Conservation (phyloP, 2,888 invertebrate genomes). For the Sturmia bella region DNA sequence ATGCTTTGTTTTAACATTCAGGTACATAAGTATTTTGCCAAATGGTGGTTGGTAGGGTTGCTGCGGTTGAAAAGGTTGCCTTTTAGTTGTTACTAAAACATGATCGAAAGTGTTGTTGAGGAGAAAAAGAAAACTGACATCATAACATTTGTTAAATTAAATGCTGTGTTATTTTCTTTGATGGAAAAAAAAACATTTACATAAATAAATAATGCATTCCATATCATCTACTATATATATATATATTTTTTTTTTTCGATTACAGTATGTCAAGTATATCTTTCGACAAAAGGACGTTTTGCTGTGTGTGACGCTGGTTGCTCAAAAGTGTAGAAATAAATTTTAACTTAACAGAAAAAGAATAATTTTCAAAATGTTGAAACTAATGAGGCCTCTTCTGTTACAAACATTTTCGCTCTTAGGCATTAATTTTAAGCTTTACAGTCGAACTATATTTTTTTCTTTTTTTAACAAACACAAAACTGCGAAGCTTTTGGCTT, state of each 20-base stretch:
- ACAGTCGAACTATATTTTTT: too few relatives aligned
- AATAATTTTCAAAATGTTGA: too few relatives aligned
- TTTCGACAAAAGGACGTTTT: constrained; percentile 2
- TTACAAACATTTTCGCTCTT: too few relatives aligned
- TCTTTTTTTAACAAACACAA: too few relatives aligned
- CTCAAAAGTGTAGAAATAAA: neutral
- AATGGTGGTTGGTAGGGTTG: constrained; percentile 32
- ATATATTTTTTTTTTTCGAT: neutral
- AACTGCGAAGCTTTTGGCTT: too few relatives aligned
- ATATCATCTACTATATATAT: constrained; percentile 57
- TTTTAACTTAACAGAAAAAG: too few relatives aligned
- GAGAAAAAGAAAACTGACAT: constrained; percentile 18
- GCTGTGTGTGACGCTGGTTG: neutral
- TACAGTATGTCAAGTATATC: constrained; percentile 22
- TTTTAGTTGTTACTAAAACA: constrained; percentile 32
- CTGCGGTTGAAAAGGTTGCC: constrained; percentile 23
- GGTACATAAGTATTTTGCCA: constrained; percentile 14
- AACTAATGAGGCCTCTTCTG: too few relatives aligned
- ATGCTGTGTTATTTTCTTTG: constrained; percentile 18
- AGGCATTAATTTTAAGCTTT: too few relatives aligned
- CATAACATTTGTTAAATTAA: constrained; percentile 6
- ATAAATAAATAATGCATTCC: constrained; percentile 57
- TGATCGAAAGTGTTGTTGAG: constrained; percentile 45
- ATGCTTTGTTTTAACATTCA: constrained; percentile 28
- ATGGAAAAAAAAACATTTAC: constrained; percentile 24